phyloP scores from a whole-genome alignment of 2,113 vertebrate genomes.

The Amblyopsis rosae region DNA sequence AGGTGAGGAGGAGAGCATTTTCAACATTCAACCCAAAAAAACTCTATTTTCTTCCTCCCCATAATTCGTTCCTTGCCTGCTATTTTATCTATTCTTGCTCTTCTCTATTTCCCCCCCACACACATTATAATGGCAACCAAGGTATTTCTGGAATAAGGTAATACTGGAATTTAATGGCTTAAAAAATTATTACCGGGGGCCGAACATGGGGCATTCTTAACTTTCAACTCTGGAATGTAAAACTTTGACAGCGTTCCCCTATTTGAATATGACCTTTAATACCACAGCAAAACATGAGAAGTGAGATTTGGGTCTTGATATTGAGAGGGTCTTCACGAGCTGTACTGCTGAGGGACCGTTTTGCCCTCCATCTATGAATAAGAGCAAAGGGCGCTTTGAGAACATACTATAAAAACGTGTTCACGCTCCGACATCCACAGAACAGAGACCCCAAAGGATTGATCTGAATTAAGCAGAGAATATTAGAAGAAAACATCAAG shows the following conservation, averaged over 20 bases:
- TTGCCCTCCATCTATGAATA: slow-evolving; percentile 26
- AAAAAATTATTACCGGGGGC: slow-evolving; percentile 4
- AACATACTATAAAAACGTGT: slow-evolving; percentile 5
- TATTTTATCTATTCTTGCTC: slow-evolving; percentile 7
- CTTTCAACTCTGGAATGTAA: background rate
- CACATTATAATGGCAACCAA: background rate
- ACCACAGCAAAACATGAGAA: background rate
- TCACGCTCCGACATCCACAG: background rate
- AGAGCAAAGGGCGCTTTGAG: background rate
- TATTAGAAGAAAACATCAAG: slow-evolving; percentile 4
- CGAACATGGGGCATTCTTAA: background rate
- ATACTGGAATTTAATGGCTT: slow-evolving; percentile 8
- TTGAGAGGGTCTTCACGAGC: background rate
- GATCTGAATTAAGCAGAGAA: background rate
- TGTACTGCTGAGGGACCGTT: slow-evolving; percentile 15
- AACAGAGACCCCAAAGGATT: background rate
- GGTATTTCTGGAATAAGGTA: slow-evolving; percentile 4
- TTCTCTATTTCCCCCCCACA: background rate
- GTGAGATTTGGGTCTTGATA: background rate
- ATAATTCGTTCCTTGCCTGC: background rate
- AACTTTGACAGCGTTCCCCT: background rate
- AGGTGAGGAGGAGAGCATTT: background rate
- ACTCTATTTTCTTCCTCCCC: too few species aligned
- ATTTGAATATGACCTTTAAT: slow-evolving; percentile 6
- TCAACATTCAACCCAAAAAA: too few species aligned